These are phyloP conservation scores for Eptatretus atami DNA, from an alignment of 2,797 vertebrate species.

Conservation along the genomic window DNA sequence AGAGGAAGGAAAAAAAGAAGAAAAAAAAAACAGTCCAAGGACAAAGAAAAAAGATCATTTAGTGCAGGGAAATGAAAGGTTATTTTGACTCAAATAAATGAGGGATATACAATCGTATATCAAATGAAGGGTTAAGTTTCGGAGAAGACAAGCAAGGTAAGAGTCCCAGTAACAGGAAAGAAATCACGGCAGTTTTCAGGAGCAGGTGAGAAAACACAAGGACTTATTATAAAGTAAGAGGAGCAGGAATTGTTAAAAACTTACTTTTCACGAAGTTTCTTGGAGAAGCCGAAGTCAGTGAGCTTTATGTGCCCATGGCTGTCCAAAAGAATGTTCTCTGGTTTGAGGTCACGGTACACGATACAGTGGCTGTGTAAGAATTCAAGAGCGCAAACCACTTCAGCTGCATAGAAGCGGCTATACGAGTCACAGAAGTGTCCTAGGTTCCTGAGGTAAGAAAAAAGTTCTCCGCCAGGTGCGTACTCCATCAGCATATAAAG, in stretches of 20 bases:
- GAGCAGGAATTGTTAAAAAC: conserved; percentile 4
- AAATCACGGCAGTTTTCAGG: no score
- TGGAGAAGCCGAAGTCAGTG: conserved; percentile 86
- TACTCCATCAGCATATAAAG: conserved; percentile 93
- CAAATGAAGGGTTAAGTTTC: no score
- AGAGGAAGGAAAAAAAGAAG: no score
- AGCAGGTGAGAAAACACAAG: no score
- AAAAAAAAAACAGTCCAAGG: no score
- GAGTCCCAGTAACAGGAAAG: no score
- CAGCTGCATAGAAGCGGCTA: conserved; percentile 47
- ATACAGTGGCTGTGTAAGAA: conserved; percentile 66
- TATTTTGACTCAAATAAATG: no score
- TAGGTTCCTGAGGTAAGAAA: conserved; percentile 56
- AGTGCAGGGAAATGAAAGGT: no score
- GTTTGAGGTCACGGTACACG: conserved; percentile 81
- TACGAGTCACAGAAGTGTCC: conserved; percentile 47
- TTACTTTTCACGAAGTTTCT: conserved; percentile 70
- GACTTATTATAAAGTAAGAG: no score
- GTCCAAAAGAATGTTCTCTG: conserved; percentile 81
- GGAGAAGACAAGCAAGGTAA: no score
- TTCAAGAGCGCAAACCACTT: conserved; percentile 74
- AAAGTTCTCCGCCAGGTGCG: conserved; percentile 67
- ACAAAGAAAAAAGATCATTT: no score
- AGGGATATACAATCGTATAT: no score
- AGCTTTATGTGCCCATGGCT: conserved; percentile 67